These are phyloP conservation scores for Athrips mouffetella DNA, from an alignment of 2,888 invertebrate genomes.

Conservation along the genomic window DNA sequence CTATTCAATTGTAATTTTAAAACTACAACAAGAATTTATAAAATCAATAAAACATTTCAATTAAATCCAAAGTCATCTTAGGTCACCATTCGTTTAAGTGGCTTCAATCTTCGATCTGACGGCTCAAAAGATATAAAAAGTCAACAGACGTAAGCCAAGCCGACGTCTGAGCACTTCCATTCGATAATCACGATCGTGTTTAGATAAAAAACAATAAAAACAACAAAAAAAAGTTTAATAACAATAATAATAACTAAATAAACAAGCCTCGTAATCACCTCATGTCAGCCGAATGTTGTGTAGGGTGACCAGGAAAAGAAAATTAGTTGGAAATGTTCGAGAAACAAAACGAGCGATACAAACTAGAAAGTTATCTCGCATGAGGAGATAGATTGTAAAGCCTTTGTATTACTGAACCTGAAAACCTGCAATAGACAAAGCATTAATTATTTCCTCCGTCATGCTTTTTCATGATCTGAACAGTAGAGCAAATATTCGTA, in stretches of 20 bases:
- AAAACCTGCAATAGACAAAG: too few species aligned
- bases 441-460: too few species aligned
- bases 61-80: conserved; percentile 33
- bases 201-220: conserved; percentile 72
- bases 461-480: too few species aligned
- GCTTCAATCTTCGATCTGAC: conserved; percentile 34
- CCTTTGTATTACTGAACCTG: too few species aligned
- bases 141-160: conserved; percentile 41
- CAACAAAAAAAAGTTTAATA: conserved; percentile 66
- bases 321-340: neutral
- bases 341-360: too few species aligned
- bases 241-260: conserved; percentile 72
- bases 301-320: conserved; percentile 31
- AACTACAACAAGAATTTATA: neutral
- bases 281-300: conserved; percentile 51
- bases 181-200: conserved; percentile 74
- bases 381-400: too few species aligned
- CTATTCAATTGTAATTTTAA: neutral
- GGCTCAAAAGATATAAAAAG: conserved; percentile 32
- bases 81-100: conserved; percentile 42
- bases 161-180: conserved; percentile 50
- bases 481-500: too few species aligned
- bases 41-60: conserved; percentile 29
- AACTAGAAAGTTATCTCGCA: too few species aligned
- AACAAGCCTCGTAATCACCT: conserved; percentile 71